Evolutionary conservation across 2,113 vertebrate species (phyloP).

Genomic region (Bufo gargarizans): DNA sequence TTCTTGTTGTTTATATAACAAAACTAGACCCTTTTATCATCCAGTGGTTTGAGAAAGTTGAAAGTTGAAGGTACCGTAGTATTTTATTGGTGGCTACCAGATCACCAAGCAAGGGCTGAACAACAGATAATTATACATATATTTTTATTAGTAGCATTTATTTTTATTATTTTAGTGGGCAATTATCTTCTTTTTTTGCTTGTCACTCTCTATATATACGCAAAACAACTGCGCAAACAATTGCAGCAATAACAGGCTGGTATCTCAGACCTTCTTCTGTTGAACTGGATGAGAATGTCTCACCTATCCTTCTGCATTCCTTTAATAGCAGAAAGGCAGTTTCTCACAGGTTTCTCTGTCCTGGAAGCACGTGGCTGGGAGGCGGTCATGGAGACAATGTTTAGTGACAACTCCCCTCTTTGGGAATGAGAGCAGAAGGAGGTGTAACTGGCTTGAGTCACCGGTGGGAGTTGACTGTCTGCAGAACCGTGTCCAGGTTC

Average conservation of each 20-base stretch:
- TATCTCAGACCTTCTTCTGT: not conserved
- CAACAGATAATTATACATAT: not conserved
- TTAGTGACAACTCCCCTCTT: conserved; percentile 53
- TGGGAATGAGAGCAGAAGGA: conserved; percentile 55
- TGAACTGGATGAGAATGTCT: conserved; percentile 20
- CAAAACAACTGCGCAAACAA: not conserved
- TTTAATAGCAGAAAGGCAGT: not conserved
- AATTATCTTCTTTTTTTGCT: not conserved
- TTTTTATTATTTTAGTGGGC: not conserved
- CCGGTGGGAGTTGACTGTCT: conserved; percentile 34
- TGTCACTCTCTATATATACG: no score
- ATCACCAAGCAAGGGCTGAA: not conserved
- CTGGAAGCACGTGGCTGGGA: conserved; percentile 41
- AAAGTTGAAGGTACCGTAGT: not conserved
- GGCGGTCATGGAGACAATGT: conserved; percentile 16
- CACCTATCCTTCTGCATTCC: conserved; percentile 42
- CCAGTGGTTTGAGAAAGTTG: not conserved
- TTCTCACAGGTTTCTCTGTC: conserved; percentile 33
- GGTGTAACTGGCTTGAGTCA: conserved; percentile 37
- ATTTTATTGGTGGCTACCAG: not conserved
- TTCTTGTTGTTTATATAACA: not conserved
- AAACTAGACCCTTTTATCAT: not conserved
- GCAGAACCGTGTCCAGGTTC: conserved; percentile 33
- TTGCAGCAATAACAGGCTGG: not conserved
- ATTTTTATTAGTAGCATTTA: not conserved